phyloP scores from a whole-genome alignment of 2,113 vertebrate genomes.

The Paramormyrops kingsleyae region DNA sequence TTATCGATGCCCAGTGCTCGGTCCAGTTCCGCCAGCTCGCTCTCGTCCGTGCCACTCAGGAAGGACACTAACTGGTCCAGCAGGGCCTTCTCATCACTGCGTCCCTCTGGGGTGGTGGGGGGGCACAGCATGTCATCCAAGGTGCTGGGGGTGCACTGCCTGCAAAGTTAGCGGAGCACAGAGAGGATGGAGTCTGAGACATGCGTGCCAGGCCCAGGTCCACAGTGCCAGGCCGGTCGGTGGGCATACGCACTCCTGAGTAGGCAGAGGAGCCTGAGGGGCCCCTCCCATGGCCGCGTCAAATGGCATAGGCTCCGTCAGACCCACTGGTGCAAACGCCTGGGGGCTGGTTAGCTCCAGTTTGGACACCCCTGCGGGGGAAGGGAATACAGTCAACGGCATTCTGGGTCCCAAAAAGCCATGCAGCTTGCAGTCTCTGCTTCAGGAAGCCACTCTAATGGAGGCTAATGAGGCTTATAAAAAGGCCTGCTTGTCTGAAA shows the following conservation, averaged over 20 bases:
- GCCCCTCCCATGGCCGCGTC: conserved; percentile 44
- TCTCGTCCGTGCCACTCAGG: conserved; percentile 95
- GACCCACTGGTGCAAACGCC: conserved; percentile 50
- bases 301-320: conserved; percentile 56
- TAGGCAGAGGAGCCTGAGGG: conserved; percentile 44
- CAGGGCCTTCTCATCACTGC: conserved; percentile 86
- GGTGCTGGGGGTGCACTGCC: conserved; percentile 77
- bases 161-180: conserved; percentile 33
- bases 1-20: conserved; percentile 90
- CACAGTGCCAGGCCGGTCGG: not conserved
- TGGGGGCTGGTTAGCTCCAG: conserved; percentile 55
- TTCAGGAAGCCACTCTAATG: not conserved
- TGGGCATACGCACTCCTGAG: conserved; percentile 57
- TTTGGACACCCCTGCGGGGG: conserved; percentile 49
- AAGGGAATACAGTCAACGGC: not conserved
- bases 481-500: not conserved
- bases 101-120: conserved; percentile 78
- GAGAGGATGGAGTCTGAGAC: not conserved
- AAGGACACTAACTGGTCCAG: conserved; percentile 88
- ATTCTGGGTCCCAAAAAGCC: not conserved
- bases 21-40: conserved; percentile 82
- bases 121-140: conserved; percentile 86
- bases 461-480: not conserved
- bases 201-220: not conserved
- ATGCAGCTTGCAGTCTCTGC: not conserved